Evolutionary conservation across 2,797 vertebrate genomes (phyloP), one percentile per base, ranked within the genome.

Genomic region (Platalea minor): DNA sequence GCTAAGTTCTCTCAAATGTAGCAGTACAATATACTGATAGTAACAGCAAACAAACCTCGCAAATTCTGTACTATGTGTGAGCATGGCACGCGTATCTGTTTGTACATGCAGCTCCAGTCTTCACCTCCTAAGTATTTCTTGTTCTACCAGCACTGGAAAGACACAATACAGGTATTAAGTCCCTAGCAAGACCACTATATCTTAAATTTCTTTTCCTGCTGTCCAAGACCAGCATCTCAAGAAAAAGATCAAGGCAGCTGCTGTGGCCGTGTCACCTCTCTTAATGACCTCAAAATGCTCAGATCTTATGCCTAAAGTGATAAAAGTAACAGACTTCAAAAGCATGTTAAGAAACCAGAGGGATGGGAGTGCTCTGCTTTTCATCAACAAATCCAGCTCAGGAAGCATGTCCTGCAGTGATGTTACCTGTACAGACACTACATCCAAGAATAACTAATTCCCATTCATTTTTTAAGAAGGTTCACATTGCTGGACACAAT

Each of bases 91-190:
- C 9, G 53, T 21, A 23, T 53, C 7, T 2, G 3, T 37, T 18
- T 39, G 14, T 3, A 10, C 17, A 0, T 0, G 0, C 19, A 53
- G 31, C 37, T 70, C 19, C 51, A 48, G 12, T 11, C 39, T 25
- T n/a, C 43, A 29, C 31, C 51, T 73, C 63, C 33, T 20, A n/a
- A 69, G 0, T 5, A n/a, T 9, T 50, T 28, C 72, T 5, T 33
- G 43, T 60, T 48, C 73, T 31, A 48, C 20, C 56, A 37, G 13
- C 26, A 11, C 6, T n/a, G 29, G 33, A 20, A 63, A 77, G 7
- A 7, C 39, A 13, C 1, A 5, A 19, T 8, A 26, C 16, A 9
- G 10, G 7, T 5, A 5, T 11, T 7, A 46, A 68, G 3, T 28
- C 57, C 33, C 51, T 12, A 19, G 5, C 63, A 65, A 25, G 7